These are phyloP conservation scores for Caenorhabditis tropicalis DNA, from an alignment of 1,140 invertebrate species.

Conservation along the genomic window DNA sequence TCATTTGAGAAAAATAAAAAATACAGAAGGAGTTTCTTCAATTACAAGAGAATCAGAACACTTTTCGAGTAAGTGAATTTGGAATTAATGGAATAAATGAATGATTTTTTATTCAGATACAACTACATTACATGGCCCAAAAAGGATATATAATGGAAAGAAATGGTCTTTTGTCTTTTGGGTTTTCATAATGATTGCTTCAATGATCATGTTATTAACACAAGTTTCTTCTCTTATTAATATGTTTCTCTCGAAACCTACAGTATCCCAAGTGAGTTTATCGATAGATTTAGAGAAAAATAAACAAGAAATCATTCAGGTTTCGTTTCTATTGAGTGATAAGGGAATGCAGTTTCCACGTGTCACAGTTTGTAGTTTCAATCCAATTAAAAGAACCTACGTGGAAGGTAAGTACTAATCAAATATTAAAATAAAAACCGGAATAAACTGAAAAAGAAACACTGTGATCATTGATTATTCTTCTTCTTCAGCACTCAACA, in stretches of 20 bases:
- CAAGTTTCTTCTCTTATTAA: slow-evolving; percentile 60
- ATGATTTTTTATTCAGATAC: slow-evolving; percentile 60
- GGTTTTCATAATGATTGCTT: slow-evolving; percentile 60
- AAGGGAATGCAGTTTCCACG: slow-evolving; percentile 64
- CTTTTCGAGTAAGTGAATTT: slow-evolving; percentile 63
- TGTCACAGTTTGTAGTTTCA: slow-evolving; percentile 68
- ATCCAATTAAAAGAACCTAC: slow-evolving; percentile 59
- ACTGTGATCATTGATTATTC: slow-evolving; percentile 18
- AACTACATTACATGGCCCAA: slow-evolving; percentile 65
- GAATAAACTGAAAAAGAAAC: neutral
- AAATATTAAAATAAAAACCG: neutral
- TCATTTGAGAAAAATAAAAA: slow-evolving; percentile 61
- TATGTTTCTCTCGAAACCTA: slow-evolving; percentile 61
- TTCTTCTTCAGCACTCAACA: slow-evolving; percentile 56
- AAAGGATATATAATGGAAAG: slow-evolving; percentile 65
- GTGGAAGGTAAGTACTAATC: slow-evolving; percentile 58
- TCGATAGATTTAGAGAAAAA: neutral
- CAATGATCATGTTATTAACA: slow-evolving; percentile 58
- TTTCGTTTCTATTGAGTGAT: slow-evolving; percentile 66
- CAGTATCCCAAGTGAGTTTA: slow-evolving; percentile 65
- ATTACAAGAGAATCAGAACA: slow-evolving; percentile 58
- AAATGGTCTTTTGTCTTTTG: slow-evolving; percentile 59
- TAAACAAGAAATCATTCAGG: slow-evolving; percentile 17
- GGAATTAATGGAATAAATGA: neutral
- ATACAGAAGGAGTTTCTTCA: slow-evolving; percentile 53